These are phyloP conservation scores for Caenorhabditis doughertyi DNA, from an alignment of 2,888 invertebrate species.

Conservation along the genomic window DNA sequence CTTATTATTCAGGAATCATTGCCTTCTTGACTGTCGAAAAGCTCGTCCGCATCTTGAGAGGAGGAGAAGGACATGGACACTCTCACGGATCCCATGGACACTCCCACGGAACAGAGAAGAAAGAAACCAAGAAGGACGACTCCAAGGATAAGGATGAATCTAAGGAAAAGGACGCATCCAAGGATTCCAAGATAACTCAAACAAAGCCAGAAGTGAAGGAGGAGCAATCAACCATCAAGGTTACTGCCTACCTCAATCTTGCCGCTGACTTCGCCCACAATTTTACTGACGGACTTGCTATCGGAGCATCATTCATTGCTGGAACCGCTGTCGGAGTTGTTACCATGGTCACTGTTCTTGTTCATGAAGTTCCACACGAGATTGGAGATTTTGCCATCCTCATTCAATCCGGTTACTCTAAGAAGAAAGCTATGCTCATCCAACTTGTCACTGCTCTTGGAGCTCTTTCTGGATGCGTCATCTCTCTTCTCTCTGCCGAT, in stretches of 20 bases:
- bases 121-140: conserved; percentile 48
- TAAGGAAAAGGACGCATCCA: conserved; percentile 33
- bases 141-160: conserved; percentile 35
- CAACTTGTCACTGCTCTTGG: conserved; percentile 96
- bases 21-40: conserved; percentile 88
- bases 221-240: conserved; percentile 66
- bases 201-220: conserved; percentile 48
- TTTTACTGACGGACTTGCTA: conserved; percentile 98
- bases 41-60: conserved; percentile 90
- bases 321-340: conserved; percentile 84
- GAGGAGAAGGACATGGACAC: conserved; percentile 87
- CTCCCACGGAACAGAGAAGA: conserved; percentile 69
- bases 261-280: conserved; percentile 99
- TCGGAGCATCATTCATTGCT: conserved; percentile 90
- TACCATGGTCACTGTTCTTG: conserved; percentile 95
- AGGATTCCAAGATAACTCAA: conserved; percentile 56
- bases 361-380: conserved; percentile 99
- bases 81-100: conserved; percentile 43
- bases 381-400: conserved; percentile 99
- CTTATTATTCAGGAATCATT: conserved; percentile 77
- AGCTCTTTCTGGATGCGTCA: conserved; percentile 89
- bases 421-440: conserved; percentile 94
- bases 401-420: conserved; percentile 95
- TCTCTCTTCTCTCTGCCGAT: conserved; percentile 80
- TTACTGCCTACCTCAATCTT: conserved; percentile 94